Conservation (phyloP, 2,797 vertebrate genomes). For the Clamator glandarius region DNA sequence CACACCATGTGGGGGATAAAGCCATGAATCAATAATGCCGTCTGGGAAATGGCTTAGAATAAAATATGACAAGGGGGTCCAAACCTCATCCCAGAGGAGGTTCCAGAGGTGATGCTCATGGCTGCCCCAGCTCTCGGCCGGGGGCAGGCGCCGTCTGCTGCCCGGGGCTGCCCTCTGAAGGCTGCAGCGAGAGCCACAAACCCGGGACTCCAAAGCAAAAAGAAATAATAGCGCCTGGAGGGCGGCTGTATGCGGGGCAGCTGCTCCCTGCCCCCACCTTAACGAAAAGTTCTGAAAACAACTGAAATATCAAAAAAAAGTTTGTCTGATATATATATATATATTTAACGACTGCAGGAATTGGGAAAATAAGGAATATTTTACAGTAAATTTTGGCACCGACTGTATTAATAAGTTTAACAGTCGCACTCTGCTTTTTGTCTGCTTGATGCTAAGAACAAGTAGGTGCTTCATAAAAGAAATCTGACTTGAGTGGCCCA, state of each 20-base stretch:
- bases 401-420: background rate
- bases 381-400: background rate
- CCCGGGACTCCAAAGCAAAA: too few relatives aligned
- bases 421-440: background rate
- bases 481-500: background rate
- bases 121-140: constrained; percentile 52
- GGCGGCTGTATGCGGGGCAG: background rate
- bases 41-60: constrained; percentile 69
- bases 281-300: background rate
- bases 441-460: constrained; percentile 11
- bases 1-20: constrained; percentile 11
- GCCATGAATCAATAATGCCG: constrained; percentile 64
- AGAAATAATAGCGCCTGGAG: background rate
- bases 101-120: constrained; percentile 66
- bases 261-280: background rate
- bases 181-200: constrained; percentile 27
- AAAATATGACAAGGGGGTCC: constrained; percentile 63
- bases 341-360: background rate
- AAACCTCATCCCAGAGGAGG: constrained; percentile 49
- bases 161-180: constrained; percentile 79
- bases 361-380: background rate
- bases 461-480: background rate
- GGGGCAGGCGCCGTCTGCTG: constrained; percentile 5
- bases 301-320: background rate
- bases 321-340: background rate